Conservation (phyloP, 2,888 invertebrate genomes). For the Papilio elwesi region DNA sequence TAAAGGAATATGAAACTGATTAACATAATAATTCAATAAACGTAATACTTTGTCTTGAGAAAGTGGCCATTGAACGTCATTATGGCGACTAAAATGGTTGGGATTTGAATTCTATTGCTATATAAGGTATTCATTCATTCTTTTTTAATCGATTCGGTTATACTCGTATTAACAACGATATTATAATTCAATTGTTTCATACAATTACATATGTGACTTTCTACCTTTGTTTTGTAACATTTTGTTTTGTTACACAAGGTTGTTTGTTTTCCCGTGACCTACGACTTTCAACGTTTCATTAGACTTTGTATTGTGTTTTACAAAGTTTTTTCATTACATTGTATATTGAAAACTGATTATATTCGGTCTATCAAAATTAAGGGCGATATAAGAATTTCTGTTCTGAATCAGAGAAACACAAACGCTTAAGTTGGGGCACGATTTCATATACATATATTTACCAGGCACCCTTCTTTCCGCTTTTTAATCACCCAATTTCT, state of each 20-base stretch:
- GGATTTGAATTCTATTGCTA: slow-evolving; percentile 25
- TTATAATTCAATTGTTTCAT: neutral
- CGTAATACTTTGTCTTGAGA: slow-evolving; percentile 28
- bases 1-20: slow-evolving; percentile 12
- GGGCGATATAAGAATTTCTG: neutral
- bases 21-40: slow-evolving; percentile 39
- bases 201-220: neutral
- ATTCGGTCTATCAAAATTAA: neutral
- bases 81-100: slow-evolving; percentile 27
- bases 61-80: slow-evolving; percentile 33
- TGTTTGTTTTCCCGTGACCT: neutral
- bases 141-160: neutral
- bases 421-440: too few relatives aligned
- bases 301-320: slow-evolving; percentile 1
- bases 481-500: too few relatives aligned
- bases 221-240: neutral
- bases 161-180: neutral
- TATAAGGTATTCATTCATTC: neutral
- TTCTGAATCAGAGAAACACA: neutral
- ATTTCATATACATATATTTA: too few relatives aligned
- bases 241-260: slow-evolving; percentile 3
- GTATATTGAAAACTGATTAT: slow-evolving; percentile 14
- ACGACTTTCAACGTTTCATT: slow-evolving; percentile 13
- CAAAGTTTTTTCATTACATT: slow-evolving; percentile 19
- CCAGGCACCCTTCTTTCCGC: too few relatives aligned